Base-by-base conservation (phyloP, 2,113 vertebrate species). In the Syngnathus typhle region DNA sequence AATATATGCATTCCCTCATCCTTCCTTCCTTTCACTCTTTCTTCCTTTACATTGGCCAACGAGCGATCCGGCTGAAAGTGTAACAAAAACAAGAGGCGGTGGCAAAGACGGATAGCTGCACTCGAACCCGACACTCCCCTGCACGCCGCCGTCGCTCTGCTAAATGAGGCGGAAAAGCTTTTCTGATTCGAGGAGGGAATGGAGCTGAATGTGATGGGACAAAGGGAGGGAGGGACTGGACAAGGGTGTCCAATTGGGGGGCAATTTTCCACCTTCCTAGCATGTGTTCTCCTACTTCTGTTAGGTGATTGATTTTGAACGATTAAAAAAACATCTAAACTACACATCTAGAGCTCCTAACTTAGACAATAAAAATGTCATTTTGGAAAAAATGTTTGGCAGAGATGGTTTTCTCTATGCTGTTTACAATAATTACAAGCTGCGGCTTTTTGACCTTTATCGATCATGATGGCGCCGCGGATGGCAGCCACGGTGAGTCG, bases 91-190 rank as follows among this genome's bases (percentile, higher is more conserved):
- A n/a, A 21, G 19, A 52, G 49, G 49, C 49, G 19, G 7, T 10
- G 49, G 49, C 46, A 0, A 76, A 80, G 85, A 87, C 70, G 65
- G 82, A 85, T 87, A 76, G 72, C 32, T 74, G 78, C n/a, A 78
- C 74, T 75, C 71, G 80, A 85, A 88, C 83, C 76, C 67, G 81
- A 88, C 84, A 85, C 83, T 67, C 68, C 76, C 49, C 80, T 39
- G 73, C 78, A 81, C 75, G 69, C 80, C 75, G 73, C 80, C 86
- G 88, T 89, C 88, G 89, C 19, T 87, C 83, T 81, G 75, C 62
- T 86, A 86, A 88, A 90, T 88, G 81, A 89, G 79, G 74, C 84
- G 84, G 75, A 83, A 74, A 80, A 73, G 76, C 56, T 39, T 32
- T 32, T 36, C 74, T 37, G 39, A 65, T 71, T 46, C 4, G 15